phyloP scores from a whole-genome alignment of 1,140 invertebrate species.

The Periplaneta americana region DNA sequence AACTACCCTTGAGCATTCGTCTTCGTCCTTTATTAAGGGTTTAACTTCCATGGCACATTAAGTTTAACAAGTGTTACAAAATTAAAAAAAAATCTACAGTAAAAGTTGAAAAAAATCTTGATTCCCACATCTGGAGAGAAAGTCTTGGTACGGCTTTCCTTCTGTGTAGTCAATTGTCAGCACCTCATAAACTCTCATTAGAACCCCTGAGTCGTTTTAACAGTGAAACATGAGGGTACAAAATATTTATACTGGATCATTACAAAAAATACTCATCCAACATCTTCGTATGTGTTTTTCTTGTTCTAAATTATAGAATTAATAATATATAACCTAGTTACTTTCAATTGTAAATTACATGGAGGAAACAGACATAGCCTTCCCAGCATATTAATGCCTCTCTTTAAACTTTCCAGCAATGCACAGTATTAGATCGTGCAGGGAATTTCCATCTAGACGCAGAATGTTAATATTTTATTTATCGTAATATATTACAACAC shows the following conservation, averaged over 20 bases:
- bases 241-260: neutral
- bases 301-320: neutral
- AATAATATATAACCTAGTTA: neutral
- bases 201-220: neutral
- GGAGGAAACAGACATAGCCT: neutral
- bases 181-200: neutral
- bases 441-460: neutral
- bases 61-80: too few species aligned
- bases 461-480: too few species aligned
- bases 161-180: neutral
- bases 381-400: neutral
- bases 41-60: too few species aligned
- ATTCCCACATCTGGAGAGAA: neutral
- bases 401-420: neutral
- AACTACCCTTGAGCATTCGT: too few species aligned
- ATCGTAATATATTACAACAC: too few species aligned
- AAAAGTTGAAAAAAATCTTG: too few species aligned
- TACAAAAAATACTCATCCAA: constrained; percentile 7
- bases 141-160: neutral
- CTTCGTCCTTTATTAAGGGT: too few species aligned
- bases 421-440: neutral
- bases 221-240: neutral
- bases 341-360: neutral
- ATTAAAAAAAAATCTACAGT: too few species aligned
- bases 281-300: neutral